These are phyloP conservation scores for Tylochromis polylepis DNA, from an alignment of 2,113 vertebrate species.

Conservation along the genomic window DNA sequence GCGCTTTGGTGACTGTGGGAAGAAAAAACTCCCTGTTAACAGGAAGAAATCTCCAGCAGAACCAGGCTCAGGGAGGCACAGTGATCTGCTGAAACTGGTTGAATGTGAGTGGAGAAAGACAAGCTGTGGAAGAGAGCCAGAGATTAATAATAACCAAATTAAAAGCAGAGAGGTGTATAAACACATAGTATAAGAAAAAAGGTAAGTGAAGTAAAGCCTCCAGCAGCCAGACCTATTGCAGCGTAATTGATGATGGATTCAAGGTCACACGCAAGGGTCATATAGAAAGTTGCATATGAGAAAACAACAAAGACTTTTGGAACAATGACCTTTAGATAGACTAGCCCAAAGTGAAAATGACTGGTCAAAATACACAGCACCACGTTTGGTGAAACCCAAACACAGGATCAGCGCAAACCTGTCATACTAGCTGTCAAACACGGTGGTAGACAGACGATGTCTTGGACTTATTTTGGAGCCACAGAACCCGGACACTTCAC, in stretches of 20 bases:
- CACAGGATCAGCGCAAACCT: accelerated
- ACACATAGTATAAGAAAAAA: not conserved
- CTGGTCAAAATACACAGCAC: not conserved
- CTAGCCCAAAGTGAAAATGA: too few species aligned
- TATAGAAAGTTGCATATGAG: not conserved
- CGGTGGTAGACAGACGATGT: not conserved
- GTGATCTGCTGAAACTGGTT: too few species aligned
- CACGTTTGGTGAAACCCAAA: not conserved
- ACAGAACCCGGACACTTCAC: not conserved
- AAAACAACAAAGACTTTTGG: not conserved
- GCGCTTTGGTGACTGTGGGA: too few species aligned
- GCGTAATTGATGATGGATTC: accelerated
- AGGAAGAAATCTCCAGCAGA: too few species aligned
- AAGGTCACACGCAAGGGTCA: not conserved
- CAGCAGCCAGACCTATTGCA: not conserved
- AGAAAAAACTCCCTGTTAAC: too few species aligned
- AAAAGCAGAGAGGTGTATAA: not conserved
- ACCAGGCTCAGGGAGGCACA: too few species aligned
- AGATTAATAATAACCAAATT: not conserved
- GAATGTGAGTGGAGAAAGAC: too few species aligned
- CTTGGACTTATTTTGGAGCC: not conserved
- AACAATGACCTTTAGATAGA: not conserved
- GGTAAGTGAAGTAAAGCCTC: not conserved
- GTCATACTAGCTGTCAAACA: not conserved
- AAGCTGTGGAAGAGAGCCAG: too few species aligned